Base-by-base conservation (phyloP, 2,888 invertebrate species). In the Anticlea derivata region DNA sequence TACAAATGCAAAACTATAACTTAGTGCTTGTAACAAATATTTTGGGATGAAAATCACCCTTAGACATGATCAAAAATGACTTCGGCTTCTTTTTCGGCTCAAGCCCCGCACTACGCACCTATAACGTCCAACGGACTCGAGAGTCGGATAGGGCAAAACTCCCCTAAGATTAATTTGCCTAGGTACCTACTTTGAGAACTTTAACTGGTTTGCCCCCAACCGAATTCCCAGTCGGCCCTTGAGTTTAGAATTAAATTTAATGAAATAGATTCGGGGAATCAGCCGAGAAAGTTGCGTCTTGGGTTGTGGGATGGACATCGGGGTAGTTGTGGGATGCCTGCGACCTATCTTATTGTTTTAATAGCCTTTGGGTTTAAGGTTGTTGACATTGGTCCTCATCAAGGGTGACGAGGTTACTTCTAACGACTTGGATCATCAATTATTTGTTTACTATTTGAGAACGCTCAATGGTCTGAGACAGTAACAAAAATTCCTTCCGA, bases 141-240 rank as follows among this genome's bases (percentile, higher is more conserved):
- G 70, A 79, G 64, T 73, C 75, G 82, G 84, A 84, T 84, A 86
- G 81, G 84, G 84, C 85, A 80, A 83, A 81, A 86, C 86, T 89
- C 89, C 87, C 88, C 83, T 80, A 89, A 90, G 89, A 89, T 89
- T 90, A 90, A 90, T 90, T 89, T 89, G 81, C 77, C 72, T 76
- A 81, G 54, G 84, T 74, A 79, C n/a, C n/a, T n/a, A n/a, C 68
- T 85, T 83, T 73, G 71, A 76, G 78, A 90, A 89, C 84, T 89
- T 88, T 86, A 86, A 88, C 89, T 87, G 87, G 83, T 86, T 86
- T 79, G 84, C 79, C 76, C 82, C 83, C 81, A 81, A 79, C 87
- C 86, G 72, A 86, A 88, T 86, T 86, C 86, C 82, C 83, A 73
- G 72, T 68, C 73, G 80, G 78, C 76, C 83, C 80, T 82, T 76